Conservation (phyloP, 2,797 vertebrate species). For the Dipus sagitta region DNA sequence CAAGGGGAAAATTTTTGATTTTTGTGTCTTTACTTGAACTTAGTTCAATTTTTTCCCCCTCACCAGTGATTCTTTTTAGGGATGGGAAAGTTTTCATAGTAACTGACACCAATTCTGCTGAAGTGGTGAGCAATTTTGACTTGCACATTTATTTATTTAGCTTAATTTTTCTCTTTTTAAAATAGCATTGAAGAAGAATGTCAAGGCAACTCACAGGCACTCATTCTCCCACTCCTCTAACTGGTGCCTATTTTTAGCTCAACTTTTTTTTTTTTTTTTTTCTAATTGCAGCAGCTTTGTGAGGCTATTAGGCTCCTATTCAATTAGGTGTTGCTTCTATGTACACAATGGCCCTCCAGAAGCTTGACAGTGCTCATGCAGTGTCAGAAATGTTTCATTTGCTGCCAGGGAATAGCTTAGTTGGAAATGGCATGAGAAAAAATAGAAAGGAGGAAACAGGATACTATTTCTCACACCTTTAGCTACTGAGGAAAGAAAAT, state of each 20-base stretch:
- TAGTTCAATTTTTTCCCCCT: neutral
- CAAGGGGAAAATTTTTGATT: neutral
- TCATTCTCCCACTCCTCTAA: slow-evolving; percentile 64
- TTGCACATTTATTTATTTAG: slow-evolving; percentile 58
- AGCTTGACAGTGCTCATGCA: slow-evolving; percentile 72
- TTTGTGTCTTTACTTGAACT: slow-evolving; percentile 54
- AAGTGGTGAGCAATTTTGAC: slow-evolving; percentile 61
- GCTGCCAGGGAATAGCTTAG: slow-evolving; percentile 66
- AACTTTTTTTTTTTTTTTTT: slow-evolving; percentile 15
- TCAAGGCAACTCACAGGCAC: slow-evolving; percentile 48
- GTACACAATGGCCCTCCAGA: slow-evolving; percentile 75
- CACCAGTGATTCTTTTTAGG: slow-evolving; percentile 53
- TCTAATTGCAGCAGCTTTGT: slow-evolving; percentile 76
- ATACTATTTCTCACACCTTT: slow-evolving; percentile 26
- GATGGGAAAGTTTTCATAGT: slow-evolving; percentile 26
- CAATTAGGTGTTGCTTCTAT: slow-evolving; percentile 81
- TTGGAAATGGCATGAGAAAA: slow-evolving; percentile 54
- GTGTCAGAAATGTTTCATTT: slow-evolving; percentile 74
- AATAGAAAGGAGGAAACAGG: slow-evolving; percentile 52
- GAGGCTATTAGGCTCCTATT: slow-evolving; percentile 82
- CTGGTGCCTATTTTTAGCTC: slow-evolving; percentile 79
- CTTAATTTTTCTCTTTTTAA: slow-evolving; percentile 63
- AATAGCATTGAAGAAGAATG: slow-evolving; percentile 57
- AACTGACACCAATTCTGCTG: slow-evolving; percentile 63
- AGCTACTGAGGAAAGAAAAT: slow-evolving; percentile 17